Evolutionary conservation across 2,113 vertebrate genomes (phyloP), one percentile per base, ranked within the genome.

Genomic region (Anser brachyrhynchus): DNA sequence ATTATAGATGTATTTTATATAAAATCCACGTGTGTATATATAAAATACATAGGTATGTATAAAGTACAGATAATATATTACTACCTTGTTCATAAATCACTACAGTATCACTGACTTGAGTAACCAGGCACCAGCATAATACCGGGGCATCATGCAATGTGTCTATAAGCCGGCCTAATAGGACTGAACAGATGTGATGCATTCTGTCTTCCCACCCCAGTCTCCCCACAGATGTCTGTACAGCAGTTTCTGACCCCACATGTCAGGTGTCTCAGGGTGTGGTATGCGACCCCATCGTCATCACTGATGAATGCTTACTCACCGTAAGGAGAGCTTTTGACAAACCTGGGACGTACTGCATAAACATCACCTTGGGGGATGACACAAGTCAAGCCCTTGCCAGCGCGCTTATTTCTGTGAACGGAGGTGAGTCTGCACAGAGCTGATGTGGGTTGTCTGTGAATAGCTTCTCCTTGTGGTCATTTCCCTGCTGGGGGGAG

Each of bases 281-380:
- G 37, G 94, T 98, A 23, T 99, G 99, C 6, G 92, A 98, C 17
- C 97, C 98, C 1, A 58, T 99, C 39, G 65, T 91, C 0, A 44
- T 98, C 16, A 95, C 96, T 0, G 80, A 98, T 0, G 25, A 90
- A 19, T 99, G 99, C 64, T 91, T 98, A 49, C 96, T 99, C 92
- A 98, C 94, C 6, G 93, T 99, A 91, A 98, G 95, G 52, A 98
- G 98, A 80, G 97, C 98, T 66, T 99, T 99, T 95, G 96, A 76
- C 15, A 97, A 98, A 44, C 96, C 99, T 2, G 99, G 99, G 76
- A 99, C 96, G 2, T 99, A 99, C 94, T 99, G 99, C 10, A 97
- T 99, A 73, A 99, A 99, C 97, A 98, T 99, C 95, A 99, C 99
- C 35, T 89, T 99, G 96, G 97, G 97, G 12, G 98, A 99, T 71